Evolutionary conservation across 2,888 invertebrate genomes (phyloP).

Genomic region (Oxystoma pomonae): DNA sequence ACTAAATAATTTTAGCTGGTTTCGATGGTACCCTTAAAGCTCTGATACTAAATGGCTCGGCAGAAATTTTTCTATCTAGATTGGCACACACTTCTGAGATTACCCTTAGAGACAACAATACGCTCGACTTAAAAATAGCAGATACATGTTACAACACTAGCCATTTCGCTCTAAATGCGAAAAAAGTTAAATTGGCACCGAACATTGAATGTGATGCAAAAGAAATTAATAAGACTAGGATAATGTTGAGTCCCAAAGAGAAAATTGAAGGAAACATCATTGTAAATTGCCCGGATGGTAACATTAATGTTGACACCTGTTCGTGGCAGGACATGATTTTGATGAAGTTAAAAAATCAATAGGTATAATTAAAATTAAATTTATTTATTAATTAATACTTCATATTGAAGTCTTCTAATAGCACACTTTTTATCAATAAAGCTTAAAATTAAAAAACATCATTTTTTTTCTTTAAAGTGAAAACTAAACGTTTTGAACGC

Average conservation of each 20-base stretch:
- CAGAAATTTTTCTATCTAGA: constrained; percentile 41
- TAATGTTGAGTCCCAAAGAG: constrained; percentile 26
- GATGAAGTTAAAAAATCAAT: constrained; percentile 27
- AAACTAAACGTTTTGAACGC: too few relatives aligned
- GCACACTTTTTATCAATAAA: too few relatives aligned
- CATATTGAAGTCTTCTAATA: too few relatives aligned
- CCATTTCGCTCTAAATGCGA: constrained; percentile 31
- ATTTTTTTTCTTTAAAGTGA: too few relatives aligned
- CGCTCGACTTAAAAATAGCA: constrained; percentile 36
- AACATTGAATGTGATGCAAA: constrained; percentile 24
- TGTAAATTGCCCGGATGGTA: constrained; percentile 30
- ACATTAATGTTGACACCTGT: constrained; percentile 31
- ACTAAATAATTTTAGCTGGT: constrained; percentile 43
- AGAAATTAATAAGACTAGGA: constrained; percentile 13
- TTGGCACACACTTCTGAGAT: constrained; percentile 39
- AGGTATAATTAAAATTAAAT: too few relatives aligned
- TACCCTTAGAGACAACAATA: constrained; percentile 27
- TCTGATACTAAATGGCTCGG: constrained; percentile 33
- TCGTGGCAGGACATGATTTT: constrained; percentile 38
- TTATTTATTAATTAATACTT: too few relatives aligned
- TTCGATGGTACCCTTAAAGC: constrained; percentile 43
- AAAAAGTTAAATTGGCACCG: constrained; percentile 20
- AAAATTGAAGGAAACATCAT: constrained; percentile 20
- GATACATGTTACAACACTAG: constrained; percentile 36
- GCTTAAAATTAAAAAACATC: too few relatives aligned